These are phyloP conservation scores for Lucilia cuprina DNA, from an alignment of 1,140 invertebrate species.

Conservation along the genomic window DNA sequence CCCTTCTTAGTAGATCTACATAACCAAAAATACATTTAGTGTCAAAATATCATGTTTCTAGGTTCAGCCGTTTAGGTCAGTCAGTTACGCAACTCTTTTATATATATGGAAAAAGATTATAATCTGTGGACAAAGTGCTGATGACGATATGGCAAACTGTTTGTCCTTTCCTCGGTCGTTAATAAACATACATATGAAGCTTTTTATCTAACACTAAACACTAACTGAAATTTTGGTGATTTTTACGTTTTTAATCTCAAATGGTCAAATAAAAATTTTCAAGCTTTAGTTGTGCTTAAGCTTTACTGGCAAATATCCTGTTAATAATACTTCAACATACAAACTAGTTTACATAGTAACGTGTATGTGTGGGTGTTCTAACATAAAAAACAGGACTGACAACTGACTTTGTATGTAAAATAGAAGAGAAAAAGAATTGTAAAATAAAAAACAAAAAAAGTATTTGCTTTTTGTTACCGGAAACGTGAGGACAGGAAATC, in stretches of 20 bases:
- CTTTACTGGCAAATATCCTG: background rate
- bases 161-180: too few species aligned
- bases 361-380: background rate
- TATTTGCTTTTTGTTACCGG: constrained; percentile 10
- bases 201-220: background rate
- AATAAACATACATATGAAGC: too few species aligned
- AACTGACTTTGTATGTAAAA: background rate
- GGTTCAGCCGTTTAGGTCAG: too few species aligned
- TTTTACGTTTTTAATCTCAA: background rate
- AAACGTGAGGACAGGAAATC: constrained; percentile 31
- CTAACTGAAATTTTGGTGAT: background rate
- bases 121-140: too few species aligned
- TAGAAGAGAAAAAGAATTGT: background rate
- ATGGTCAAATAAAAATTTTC: background rate
- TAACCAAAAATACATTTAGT: too few species aligned
- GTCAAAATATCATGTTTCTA: too few species aligned
- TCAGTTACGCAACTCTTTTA: too few species aligned
- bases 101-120: too few species aligned
- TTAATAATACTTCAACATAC: background rate
- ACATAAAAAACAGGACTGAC: background rate
- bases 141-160: too few species aligned
- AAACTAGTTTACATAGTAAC: background rate
- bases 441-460: background rate
- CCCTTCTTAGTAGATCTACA: too few species aligned
- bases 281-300: background rate